These are phyloP conservation scores for Geodia barretti DNA, from an alignment of 37 sponge, comb jelly and placozoan genomes.

Conservation along the genomic window DNA sequence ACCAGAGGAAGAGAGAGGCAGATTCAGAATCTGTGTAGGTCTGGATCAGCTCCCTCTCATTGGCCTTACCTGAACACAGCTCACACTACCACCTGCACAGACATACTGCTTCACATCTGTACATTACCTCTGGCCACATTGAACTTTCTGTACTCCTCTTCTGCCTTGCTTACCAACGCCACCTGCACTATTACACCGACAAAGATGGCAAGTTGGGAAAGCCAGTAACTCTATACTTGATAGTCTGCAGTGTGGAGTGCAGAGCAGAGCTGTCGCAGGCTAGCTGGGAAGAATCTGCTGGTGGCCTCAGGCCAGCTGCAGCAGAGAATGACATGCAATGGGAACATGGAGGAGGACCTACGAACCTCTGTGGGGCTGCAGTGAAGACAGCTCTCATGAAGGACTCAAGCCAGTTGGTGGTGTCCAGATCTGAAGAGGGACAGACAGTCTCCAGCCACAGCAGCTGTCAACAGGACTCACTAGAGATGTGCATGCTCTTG, in stretches of 20 bases:
- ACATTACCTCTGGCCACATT: not conserved
- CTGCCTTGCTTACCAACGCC: conserved; percentile 43
- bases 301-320: conserved; percentile 65
- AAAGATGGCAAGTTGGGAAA: not conserved
- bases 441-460: not conserved
- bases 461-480: conserved; percentile 20
- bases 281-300: conserved; percentile 45
- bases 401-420: conserved; percentile 70
- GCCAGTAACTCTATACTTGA: not conserved
- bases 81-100: no score
- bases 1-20: conserved; percentile 68
- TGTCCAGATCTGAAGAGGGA: conserved; percentile 42
- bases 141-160: conserved; percentile 56
- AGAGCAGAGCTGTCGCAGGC: conserved; percentile 33
- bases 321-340: not conserved
- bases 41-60: conserved; percentile 48
- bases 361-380: conserved; percentile 59
- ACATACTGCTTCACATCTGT: no score
- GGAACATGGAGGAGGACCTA: conserved; percentile 9
- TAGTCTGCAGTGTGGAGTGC: conserved; percentile 15
- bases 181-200: not conserved
- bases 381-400: conserved; percentile 54
- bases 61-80: conserved; percentile 27
- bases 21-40: conserved; percentile 67
- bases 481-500: conserved; percentile 71